These are phyloP conservation scores for Panopea generosa DNA, from an alignment of 2,888 invertebrate species.

Conservation along the genomic window DNA sequence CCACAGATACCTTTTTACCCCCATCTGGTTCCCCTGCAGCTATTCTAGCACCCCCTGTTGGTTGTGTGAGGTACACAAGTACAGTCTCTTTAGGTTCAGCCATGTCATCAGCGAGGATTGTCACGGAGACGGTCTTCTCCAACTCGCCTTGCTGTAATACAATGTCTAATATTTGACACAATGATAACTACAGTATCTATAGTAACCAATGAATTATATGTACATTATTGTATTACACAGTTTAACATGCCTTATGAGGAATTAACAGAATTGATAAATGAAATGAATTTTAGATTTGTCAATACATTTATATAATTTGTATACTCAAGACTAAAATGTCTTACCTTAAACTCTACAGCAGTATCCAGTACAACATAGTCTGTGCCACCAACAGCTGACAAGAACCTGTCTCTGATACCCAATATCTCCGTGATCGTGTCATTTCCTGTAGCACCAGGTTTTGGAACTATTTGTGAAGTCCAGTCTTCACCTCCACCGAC, in stretches of 20 bases:
- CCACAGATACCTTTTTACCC: constrained; percentile 74
- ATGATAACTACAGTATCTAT: too few species aligned
- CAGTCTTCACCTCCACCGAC: constrained; percentile 84
- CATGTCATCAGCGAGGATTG: constrained; percentile 77
- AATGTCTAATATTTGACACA: too few species aligned
- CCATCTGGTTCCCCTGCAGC: constrained; percentile 78
- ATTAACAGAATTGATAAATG: too few species aligned
- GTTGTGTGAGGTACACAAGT: constrained; percentile 80
- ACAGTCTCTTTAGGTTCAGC: constrained; percentile 81
- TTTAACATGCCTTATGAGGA: too few species aligned
- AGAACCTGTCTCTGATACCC: constrained; percentile 71
- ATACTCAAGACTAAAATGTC: too few species aligned
- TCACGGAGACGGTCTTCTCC: constrained; percentile 69
- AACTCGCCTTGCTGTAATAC: constrained; percentile 72
- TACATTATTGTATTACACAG: too few species aligned
- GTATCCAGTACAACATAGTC: constrained; percentile 80
- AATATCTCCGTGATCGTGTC: constrained; percentile 80
- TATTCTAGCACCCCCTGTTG: constrained; percentile 81
- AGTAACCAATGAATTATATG: too few species aligned
- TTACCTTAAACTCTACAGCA: constrained; percentile 70
- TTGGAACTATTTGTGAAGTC: constrained; percentile 76
- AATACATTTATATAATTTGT: too few species aligned
- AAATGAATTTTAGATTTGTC: too few species aligned
- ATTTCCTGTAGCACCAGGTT: constrained; percentile 62
- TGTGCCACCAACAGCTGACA: constrained; percentile 69